Base-by-base conservation (phyloP, 2,888 invertebrate genomes). In the Chesias legatella region DNA sequence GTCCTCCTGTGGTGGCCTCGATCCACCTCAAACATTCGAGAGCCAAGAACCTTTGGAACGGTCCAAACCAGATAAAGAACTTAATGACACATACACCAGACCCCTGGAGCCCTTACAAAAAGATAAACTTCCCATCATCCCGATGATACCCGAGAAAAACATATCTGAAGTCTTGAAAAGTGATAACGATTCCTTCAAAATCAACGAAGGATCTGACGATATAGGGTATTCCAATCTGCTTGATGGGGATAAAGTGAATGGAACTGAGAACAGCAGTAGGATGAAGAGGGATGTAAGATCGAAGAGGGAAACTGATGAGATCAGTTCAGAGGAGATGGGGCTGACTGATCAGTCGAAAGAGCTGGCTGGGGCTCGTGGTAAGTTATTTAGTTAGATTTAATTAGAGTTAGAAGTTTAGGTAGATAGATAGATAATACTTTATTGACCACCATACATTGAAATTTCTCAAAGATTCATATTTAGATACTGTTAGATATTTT, bases 1-100 rank as follows among this genome's bases (percentile, higher is more conserved):
- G 85, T 76, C 79, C 1, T 80, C 79, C 0, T 86, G 80, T 58
- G 83, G 80, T 57, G 83, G 76, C n/a, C 61, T 83, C 0, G 84
- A 86, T 20, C 63, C 80, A 0, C 76, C 83, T 0, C 86, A 85
- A 48, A 71, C 78, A 0, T 85, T 76, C 51, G 88, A 88, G 23
- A 83, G 72, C 37, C 84, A 79, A 46, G 85, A 83, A 33, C 75
- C 82, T 0, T 29, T 83, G 27, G 85, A 86, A 30, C 54, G 74
- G 0, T 33, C 63, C 0, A 82, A 75, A 55, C 61, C 78, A 0
- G 83, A 84, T 3, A 84, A 84, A 35, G 84, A 83, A 32, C 33
- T 68, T 0, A 86, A 86, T 35, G 84, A 85, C 0, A 83, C 83
- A 0, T 79, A 59, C 46, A 58, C 62, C 0, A 58, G 70, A 2